Conservation (phyloP, 2,797 vertebrate species). For the Pteronotus mesoamericanus region DNA sequence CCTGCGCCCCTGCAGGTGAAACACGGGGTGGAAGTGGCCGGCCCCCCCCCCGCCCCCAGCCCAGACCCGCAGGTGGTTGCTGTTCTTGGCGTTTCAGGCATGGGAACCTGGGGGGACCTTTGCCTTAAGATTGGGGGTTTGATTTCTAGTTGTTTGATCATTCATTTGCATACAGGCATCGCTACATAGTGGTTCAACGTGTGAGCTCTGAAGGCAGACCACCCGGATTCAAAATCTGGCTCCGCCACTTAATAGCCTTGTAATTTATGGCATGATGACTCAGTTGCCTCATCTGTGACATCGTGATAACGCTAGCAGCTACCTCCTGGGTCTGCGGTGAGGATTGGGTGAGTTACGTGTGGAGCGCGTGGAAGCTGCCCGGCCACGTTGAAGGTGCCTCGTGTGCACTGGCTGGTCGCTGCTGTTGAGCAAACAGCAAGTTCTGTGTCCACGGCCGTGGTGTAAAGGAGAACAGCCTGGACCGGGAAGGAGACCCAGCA, state of each 20-base stretch:
- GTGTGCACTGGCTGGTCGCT: not conserved
- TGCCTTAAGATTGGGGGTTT: not conserved
- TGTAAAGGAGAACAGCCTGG: too few species aligned
- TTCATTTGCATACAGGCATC: not conserved
- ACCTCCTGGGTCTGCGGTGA: not conserved
- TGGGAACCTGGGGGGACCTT: not conserved
- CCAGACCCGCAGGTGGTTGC: not conserved
- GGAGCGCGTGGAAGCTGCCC: not conserved
- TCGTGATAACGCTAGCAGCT: rapidly evolving
- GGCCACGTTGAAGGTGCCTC: rapidly evolving
- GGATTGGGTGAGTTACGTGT: not conserved
- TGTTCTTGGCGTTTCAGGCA: not conserved
- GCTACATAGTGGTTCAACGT: not conserved
- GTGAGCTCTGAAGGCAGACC: not conserved
- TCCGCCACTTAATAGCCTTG: not conserved
- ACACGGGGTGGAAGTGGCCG: not conserved
- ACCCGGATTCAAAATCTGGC: not conserved
- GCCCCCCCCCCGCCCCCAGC: too few species aligned
- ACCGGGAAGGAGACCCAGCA: not conserved
- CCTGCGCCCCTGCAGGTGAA: not conserved
- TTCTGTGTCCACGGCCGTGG: not conserved
- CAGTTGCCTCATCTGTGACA: not conserved
- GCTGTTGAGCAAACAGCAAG: too few species aligned
- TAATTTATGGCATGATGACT: not conserved
- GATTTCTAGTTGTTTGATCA: not conserved